Conservation (phyloP, 1,140 invertebrate species). For the Vollenhovia emeryi region DNA sequence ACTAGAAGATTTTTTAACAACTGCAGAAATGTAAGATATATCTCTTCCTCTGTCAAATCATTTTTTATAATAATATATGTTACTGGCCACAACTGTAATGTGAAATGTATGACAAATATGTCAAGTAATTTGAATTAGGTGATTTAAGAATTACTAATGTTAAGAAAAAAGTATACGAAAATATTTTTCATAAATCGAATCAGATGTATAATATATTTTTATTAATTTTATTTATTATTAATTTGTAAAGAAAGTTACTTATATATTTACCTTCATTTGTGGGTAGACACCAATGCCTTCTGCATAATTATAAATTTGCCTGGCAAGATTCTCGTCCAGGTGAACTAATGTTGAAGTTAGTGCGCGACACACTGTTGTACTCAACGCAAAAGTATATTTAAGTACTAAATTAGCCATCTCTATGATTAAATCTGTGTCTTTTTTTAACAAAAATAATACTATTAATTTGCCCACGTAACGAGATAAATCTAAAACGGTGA, state of each 20-base stretch:
- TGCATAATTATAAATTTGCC: conserved; percentile 71
- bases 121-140: conserved; percentile 43
- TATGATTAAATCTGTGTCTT: conserved; percentile 34
- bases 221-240: too few relatives aligned
- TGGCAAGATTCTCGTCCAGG: conserved; percentile 61
- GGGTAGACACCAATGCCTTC: conserved; percentile 71
- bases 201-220: not conserved
- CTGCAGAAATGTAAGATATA: conserved; percentile 70
- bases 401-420: conserved; percentile 64
- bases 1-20: conserved; percentile 62
- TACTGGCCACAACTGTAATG: conserved; percentile 51
- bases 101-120: conserved; percentile 22
- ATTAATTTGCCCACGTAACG: conserved; percentile 62
- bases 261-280: conserved; percentile 66
- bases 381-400: conserved; percentile 63
- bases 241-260: conserved; percentile 16
- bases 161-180: not conserved
- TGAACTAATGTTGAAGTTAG: conserved; percentile 65
- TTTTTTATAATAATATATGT: conserved; percentile 66
- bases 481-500: conserved; percentile 68
- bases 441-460: conserved; percentile 17
- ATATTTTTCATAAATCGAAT: not conserved
- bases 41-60: conserved; percentile 75
- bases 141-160: not conserved
- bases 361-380: conserved; percentile 59